phyloP scores from a whole-genome alignment of 2,797 vertebrate genomes.

The Naso thynnoides region DNA sequence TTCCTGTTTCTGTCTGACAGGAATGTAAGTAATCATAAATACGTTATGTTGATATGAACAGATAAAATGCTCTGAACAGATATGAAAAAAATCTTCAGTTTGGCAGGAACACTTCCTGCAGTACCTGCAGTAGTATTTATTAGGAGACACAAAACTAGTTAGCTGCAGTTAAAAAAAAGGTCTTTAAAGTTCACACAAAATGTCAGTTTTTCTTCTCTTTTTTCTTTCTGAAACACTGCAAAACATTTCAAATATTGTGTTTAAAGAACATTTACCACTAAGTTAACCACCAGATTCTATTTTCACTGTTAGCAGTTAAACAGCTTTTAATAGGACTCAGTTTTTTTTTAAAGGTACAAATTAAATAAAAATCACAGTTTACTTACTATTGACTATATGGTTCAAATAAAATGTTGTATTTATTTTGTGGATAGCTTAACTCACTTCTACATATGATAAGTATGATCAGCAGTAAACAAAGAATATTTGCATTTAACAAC shows the following conservation, averaged over 20 bases:
- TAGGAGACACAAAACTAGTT: no score
- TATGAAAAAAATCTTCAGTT: not conserved
- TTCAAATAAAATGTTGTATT: no score
- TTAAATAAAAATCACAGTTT: not conserved
- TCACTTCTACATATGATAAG: no score
- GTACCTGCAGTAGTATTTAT: not conserved
- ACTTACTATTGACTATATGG: no score
- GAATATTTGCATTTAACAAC: no score
- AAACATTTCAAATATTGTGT: not conserved
- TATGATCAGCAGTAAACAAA: no score
- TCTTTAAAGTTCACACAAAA: not conserved
- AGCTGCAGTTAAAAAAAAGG: not conserved
- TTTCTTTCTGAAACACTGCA: not conserved
- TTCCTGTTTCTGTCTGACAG: not conserved
- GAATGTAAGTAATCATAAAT: not conserved
- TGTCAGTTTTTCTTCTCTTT: not conserved
- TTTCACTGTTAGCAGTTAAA: not conserved
- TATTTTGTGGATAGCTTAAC: no score
- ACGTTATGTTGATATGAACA: not conserved
- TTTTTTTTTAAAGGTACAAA: not conserved
- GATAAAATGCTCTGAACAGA: not conserved
- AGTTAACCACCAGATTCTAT: no score
- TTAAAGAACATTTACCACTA: not conserved
- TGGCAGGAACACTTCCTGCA: not conserved
- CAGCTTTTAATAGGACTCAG: not conserved